These are phyloP conservation scores for Erinaceus europaeus DNA, from an alignment of 2,113 vertebrate genomes.

Conservation along the genomic window DNA sequence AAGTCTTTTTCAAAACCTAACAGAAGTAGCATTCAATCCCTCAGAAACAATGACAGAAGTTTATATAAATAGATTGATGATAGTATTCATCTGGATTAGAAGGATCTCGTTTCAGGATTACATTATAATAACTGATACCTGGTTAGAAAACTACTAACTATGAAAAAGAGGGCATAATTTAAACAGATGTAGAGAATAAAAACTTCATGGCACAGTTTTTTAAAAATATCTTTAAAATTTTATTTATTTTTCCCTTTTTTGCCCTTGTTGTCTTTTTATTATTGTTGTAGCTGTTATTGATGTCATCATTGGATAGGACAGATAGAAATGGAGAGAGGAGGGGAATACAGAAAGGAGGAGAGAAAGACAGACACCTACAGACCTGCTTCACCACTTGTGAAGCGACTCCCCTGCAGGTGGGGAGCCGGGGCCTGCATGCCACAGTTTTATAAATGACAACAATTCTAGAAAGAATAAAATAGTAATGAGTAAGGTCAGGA, in stretches of 20 bases:
- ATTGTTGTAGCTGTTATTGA: not conserved
- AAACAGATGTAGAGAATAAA: conserved; percentile 6
- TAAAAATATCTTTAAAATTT: not conserved
- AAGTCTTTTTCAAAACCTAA: conserved; percentile 23
- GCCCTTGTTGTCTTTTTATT: too few species aligned
- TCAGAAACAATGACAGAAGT: not conserved
- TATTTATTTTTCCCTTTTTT: too few species aligned
- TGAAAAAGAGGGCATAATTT: not conserved
- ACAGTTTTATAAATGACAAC: not conserved
- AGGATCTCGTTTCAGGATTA: not conserved
- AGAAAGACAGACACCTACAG: too few species aligned
- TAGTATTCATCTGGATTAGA: not conserved
- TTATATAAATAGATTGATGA: not conserved
- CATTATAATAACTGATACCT: not conserved
- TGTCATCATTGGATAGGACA: too few species aligned
- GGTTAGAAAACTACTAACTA: not conserved
- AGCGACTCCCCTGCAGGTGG: too few species aligned
- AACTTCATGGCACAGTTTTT: too few species aligned
- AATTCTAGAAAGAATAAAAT: conserved; percentile 27
- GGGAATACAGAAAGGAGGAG: too few species aligned
- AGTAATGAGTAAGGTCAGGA: not conserved
- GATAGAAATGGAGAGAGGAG: too few species aligned
- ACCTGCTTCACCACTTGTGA: too few species aligned
- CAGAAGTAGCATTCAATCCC: not conserved
- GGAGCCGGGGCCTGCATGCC: too few species aligned